Evolutionary conservation across 2,113 vertebrate species (phyloP).

Genomic region (Zeus faber): DNA sequence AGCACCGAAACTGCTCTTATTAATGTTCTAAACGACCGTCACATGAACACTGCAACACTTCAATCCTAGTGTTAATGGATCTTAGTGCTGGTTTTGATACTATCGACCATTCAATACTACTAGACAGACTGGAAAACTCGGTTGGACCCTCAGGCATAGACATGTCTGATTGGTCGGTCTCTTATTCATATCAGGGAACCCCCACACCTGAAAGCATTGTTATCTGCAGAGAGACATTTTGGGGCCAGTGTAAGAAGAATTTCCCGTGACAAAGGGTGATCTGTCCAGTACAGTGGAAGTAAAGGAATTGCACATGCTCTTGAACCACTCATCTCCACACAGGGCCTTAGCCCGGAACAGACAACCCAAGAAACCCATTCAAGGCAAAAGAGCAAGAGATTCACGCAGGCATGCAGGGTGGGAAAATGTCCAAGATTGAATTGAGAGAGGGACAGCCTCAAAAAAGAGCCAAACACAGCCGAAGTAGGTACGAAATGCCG

Average conservation of each 20-base stretch:
- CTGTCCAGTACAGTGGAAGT: slow-evolving; percentile 17
- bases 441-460: slow-evolving; percentile 1
- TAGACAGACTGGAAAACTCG: too few relatives aligned
- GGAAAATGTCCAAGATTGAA: slow-evolving; percentile 6
- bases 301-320: slow-evolving; percentile 15
- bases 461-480: slow-evolving; percentile 23
- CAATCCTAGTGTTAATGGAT: too few relatives aligned
- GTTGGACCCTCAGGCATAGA: too few relatives aligned
- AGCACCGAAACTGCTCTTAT: too few relatives aligned
- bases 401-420: slow-evolving; percentile 10
- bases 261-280: slow-evolving; percentile 3
- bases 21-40: too few relatives aligned
- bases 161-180: too few relatives aligned
- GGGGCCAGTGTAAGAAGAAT: neutral
- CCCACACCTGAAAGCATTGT: slow-evolving; percentile 1
- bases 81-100: too few relatives aligned
- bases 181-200: too few relatives aligned
- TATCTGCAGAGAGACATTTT: neutral
- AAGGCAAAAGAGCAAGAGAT: neutral
- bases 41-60: neutral
- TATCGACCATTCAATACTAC: too few relatives aligned
- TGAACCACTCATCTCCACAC: slow-evolving; percentile 12
- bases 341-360: slow-evolving; percentile 13
- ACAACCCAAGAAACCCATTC: neutral
- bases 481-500: slow-evolving; percentile 19